Evolutionary conservation across 2,888 invertebrate species (phyloP).

Genomic region (Mesorhabditis spiculigera): DNA sequence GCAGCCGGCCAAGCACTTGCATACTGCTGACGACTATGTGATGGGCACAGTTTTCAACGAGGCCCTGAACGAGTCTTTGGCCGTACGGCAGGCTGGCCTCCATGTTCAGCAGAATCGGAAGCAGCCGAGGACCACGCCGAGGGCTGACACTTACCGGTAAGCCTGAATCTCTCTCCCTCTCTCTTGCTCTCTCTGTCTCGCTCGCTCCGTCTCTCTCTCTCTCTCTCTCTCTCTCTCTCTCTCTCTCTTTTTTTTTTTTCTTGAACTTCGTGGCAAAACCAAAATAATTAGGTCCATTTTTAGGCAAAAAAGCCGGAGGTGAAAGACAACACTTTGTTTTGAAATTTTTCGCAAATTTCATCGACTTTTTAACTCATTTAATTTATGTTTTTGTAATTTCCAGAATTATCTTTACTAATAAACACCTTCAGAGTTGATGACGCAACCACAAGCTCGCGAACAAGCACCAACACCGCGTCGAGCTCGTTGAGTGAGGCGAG

Average conservation of each 20-base stretch:
- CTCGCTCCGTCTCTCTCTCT: too few species aligned
- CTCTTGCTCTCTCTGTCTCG: too few species aligned
- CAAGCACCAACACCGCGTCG: constrained; percentile 30
- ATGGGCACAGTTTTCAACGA: constrained; percentile 37
- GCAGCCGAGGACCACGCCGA: constrained; percentile 11
- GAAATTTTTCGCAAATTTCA: not conserved
- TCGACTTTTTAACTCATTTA: constrained; percentile 5
- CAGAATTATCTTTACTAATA: constrained; percentile 18
- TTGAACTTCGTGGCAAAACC: too few species aligned
- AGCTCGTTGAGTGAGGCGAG: constrained; percentile 31
- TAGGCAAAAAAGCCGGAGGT: too few species aligned
- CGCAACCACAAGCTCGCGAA: constrained; percentile 32
- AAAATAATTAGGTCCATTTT: too few species aligned
- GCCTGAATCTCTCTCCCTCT: not conserved
- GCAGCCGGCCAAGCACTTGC: constrained; percentile 32
- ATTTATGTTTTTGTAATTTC: not conserved
- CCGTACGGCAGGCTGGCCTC: constrained; percentile 8
- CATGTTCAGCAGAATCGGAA: constrained; percentile 11
- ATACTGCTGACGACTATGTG: constrained; percentile 52
- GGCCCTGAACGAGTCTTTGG: not conserved
- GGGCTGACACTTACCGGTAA: not conserved
- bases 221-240: too few species aligned
- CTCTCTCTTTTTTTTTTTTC: too few species aligned
- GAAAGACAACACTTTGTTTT: too few species aligned
- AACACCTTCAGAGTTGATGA: constrained; percentile 23